Evolutionary conservation across 2,888 invertebrate genomes (phyloP).

Genomic region (Drosophila kanekoi): DNA sequence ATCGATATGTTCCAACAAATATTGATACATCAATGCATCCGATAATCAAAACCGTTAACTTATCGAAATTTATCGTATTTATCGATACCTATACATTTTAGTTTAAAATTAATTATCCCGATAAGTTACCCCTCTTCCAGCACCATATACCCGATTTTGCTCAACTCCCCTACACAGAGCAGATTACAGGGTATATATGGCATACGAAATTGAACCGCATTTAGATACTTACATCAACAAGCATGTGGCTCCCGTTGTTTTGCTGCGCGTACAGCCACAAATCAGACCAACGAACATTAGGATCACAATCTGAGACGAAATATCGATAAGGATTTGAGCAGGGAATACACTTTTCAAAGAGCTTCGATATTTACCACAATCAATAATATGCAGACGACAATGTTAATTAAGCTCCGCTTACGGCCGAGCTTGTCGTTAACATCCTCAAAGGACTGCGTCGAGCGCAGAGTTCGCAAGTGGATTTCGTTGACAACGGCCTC

Average conservation of each 20-base stretch:
- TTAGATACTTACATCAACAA: constrained; percentile 88
- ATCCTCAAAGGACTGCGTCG: constrained; percentile 55
- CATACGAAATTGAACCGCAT: too few species aligned
- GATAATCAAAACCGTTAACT: fast-evolving
- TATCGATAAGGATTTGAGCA: background rate
- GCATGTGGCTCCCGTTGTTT: constrained; percentile 92
- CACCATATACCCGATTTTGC: background rate
- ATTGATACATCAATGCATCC: too few species aligned
- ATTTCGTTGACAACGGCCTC: constrained; percentile 39
- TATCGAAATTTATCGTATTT: too few species aligned
- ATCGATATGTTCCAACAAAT: too few species aligned
- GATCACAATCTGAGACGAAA: constrained; percentile 86
- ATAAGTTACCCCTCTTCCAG: too few species aligned
- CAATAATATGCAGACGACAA: constrained; percentile 89
- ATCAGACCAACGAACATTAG: constrained; percentile 92
- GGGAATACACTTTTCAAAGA: background rate
- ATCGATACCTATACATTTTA: too few species aligned
- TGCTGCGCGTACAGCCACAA: constrained; percentile 96
- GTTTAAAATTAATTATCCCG: too few species aligned
- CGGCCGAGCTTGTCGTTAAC: constrained; percentile 43
- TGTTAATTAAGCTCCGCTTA: constrained; percentile 84
- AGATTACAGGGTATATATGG: background rate
- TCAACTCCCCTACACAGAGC: background rate
- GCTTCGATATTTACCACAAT: constrained; percentile 86
- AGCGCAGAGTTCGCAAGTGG: constrained; percentile 30